Conservation (phyloP, 92 coral and sea anemone genomes). For the Zoanthus sansibaricus region DNA sequence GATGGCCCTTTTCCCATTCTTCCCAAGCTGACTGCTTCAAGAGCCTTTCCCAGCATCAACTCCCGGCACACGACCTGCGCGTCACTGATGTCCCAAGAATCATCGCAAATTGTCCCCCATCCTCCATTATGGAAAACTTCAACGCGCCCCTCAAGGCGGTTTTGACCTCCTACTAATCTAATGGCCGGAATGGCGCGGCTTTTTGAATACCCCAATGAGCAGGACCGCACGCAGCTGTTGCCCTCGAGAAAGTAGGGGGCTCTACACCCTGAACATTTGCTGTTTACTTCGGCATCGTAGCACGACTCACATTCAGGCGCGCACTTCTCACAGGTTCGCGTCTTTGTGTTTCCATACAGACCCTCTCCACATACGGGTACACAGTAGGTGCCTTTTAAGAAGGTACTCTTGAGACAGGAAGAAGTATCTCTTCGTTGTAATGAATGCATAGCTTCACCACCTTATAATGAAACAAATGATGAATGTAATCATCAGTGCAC, state of each 20-base stretch:
- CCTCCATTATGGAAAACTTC: constrained; percentile 69
- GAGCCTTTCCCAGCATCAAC: constrained; percentile 81
- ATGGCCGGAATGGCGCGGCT: constrained; percentile 69
- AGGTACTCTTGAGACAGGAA: constrained; percentile 61
- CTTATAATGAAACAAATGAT: neutral
- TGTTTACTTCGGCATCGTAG: constrained; percentile 44
- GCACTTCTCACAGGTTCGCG: constrained; percentile 66
- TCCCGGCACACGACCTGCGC: constrained; percentile 83
- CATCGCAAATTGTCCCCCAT: constrained; percentile 94
- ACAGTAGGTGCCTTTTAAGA: constrained; percentile 64
- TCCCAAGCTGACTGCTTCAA: constrained; percentile 68
- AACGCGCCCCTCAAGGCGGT: constrained; percentile 81
- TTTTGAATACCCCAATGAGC: constrained; percentile 44
- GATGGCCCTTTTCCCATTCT: constrained; percentile 65
- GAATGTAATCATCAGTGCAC: neutral
- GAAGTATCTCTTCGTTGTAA: constrained; percentile 24
- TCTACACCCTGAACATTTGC: constrained; percentile 73
- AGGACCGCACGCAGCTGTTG: constrained; percentile 43
- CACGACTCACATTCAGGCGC: constrained; percentile 65
- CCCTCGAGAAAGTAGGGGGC: constrained; percentile 51
- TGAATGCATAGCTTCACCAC: neutral
- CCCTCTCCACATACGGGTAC: constrained; percentile 75
- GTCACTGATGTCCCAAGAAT: constrained; percentile 81
- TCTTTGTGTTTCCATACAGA: constrained; percentile 66
- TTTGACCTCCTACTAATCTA: constrained; percentile 50